Conservation (phyloP, 2,888 invertebrate species). For the Cremastobaeus sp. region DNA sequence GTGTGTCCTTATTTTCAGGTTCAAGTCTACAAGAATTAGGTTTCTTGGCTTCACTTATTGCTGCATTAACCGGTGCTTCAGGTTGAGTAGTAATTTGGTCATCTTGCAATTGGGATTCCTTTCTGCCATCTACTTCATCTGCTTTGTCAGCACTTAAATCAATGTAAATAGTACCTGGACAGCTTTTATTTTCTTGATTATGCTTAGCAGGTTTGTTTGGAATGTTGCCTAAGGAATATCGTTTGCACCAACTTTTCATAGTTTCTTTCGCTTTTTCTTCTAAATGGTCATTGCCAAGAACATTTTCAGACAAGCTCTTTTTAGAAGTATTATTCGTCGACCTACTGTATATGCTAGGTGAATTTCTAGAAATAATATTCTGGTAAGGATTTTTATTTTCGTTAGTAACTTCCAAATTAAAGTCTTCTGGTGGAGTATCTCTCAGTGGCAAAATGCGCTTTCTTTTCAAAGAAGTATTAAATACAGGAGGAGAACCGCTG, state of each 20-base stretch:
- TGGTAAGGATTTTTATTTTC: neutral
- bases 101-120: neutral
- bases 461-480: neutral
- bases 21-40: too few relatives aligned
- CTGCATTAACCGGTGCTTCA: neutral
- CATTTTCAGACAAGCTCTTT: conserved; percentile 4
- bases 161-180: neutral
- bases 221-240: neutral
- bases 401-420: neutral
- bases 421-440: conserved; percentile 22
- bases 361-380: neutral
- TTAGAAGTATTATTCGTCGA: neutral
- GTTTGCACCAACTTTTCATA: conserved; percentile 35
- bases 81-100: neutral
- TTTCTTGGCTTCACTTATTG: neutral
- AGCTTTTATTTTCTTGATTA: conserved; percentile 1
- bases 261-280: conserved; percentile 36
- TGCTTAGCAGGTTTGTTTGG: neutral
- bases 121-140: conserved; percentile 20
- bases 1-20: neutral
- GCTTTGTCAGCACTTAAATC: neutral
- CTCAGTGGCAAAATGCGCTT: conserved; percentile 18
- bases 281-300: neutral
- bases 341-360: neutral
- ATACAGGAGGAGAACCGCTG: conserved; percentile 2